phyloP scores from a whole-genome alignment of 2,797 vertebrate genomes.

The Craterocephalus amniculus region DNA sequence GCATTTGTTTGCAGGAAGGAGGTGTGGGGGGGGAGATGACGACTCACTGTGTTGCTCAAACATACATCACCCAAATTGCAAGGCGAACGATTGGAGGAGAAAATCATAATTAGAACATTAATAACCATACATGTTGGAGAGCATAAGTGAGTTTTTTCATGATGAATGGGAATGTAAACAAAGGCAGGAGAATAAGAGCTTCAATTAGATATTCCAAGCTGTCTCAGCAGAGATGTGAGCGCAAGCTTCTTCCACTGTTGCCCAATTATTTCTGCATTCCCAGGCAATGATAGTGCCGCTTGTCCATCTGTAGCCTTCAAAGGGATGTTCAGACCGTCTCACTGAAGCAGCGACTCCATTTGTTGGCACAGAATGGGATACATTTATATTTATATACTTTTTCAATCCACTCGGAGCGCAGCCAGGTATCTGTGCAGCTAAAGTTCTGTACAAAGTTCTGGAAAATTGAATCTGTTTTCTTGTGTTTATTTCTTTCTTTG shows the following conservation, averaged over 20 bases:
- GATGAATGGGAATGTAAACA: conserved; percentile 73
- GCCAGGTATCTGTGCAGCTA: conserved; percentile 72
- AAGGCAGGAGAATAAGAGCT: conserved; percentile 64
- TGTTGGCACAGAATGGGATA: conserved; percentile 63
- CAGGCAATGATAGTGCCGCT: conserved; percentile 69
- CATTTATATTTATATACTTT: neutral
- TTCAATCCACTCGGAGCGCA: conserved; percentile 46
- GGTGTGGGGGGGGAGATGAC: neutral
- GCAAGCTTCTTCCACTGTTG: conserved; percentile 63
- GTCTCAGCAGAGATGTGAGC: conserved; percentile 54
- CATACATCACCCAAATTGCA: conserved; percentile 73
- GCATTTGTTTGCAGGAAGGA: conserved; percentile 53
- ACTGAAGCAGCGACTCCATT: conserved; percentile 61
- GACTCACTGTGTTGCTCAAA: conserved; percentile 39
- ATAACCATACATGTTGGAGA: conserved; percentile 75
- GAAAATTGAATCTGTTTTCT: conserved; percentile 53
- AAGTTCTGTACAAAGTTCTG: conserved; percentile 75
- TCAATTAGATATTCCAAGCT: conserved; percentile 64
- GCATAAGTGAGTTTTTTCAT: conserved; percentile 71
- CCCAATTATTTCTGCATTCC: conserved; percentile 76
- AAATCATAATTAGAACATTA: conserved; percentile 79
- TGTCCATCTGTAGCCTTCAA: conserved; percentile 78
- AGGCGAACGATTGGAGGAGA: conserved; percentile 67
- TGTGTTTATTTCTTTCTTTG: conserved; percentile 2
- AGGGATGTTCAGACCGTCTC: conserved; percentile 73